These are phyloP conservation scores for Lithophane socia DNA, from an alignment of 2,888 invertebrate genomes.

Conservation along the genomic window DNA sequence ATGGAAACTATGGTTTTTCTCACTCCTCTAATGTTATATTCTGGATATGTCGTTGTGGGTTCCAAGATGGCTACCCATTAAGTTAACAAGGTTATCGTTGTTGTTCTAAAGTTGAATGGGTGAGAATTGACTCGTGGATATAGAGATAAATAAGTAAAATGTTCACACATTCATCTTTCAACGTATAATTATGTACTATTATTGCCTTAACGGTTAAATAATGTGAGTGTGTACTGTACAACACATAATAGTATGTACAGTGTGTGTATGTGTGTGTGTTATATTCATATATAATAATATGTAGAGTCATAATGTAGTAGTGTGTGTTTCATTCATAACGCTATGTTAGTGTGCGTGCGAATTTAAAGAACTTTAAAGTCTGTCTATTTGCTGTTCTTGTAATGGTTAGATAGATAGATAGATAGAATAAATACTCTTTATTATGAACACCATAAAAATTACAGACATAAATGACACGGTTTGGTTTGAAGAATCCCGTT, in stretches of 20 bases:
- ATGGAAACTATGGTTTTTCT: not conserved
- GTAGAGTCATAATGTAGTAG: not conserved
- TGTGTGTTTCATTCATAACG: conserved; percentile 36
- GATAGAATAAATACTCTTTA: no score
- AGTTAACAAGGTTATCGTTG: no score
- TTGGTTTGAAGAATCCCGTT: not conserved
- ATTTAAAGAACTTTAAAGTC: not conserved
- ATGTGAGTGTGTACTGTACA: conserved; percentile 11
- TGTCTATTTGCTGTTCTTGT: not conserved
- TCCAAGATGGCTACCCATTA: not conserved
- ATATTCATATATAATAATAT: not conserved
- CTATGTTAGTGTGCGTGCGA: conserved; percentile 1
- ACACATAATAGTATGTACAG: not conserved
- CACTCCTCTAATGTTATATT: not conserved
- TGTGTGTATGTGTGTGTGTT: conserved; percentile 1
- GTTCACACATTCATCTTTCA: conserved; percentile 16
- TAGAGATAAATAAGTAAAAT: not conserved
- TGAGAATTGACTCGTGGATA: not conserved
- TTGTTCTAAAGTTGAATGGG: not conserved
- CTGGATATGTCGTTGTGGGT: not conserved
- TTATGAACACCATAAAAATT: no score
- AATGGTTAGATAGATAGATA: no score
- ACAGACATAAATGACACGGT: no score
- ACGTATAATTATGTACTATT: conserved; percentile 13
- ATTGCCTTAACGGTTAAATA: conserved; percentile 31